Conservation (phyloP, 2,797 vertebrate species). For the Eptatretus atami region DNA sequence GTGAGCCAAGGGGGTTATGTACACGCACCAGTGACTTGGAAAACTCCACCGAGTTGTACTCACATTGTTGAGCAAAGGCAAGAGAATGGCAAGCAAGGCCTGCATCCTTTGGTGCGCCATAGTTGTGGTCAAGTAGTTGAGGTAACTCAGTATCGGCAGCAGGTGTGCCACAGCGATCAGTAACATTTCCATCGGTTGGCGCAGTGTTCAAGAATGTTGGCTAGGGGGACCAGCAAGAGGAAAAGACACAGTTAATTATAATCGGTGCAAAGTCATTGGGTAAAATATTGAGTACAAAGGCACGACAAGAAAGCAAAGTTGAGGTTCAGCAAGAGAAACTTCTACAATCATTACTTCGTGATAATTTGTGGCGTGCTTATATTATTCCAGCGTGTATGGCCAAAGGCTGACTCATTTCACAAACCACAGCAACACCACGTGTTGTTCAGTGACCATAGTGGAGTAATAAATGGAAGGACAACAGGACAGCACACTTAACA, state of each 20-base stretch:
- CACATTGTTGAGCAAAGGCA: constrained; percentile 80
- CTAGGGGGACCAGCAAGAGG: constrained; percentile 14
- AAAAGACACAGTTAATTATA: not conserved
- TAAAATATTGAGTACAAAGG: not conserved
- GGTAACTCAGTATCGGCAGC: constrained; percentile 78
- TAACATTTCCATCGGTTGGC: constrained; percentile 74
- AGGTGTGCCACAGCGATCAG: constrained; percentile 74
- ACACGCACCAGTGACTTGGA: constrained; percentile 78
- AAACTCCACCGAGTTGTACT: constrained; percentile 98
- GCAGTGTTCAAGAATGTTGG: constrained; percentile 86
- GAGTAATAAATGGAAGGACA: too few relatives aligned
- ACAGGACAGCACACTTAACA: too few relatives aligned
- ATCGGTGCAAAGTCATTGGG: not conserved
- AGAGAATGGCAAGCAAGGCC: constrained; percentile 68
- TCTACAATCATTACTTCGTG: too few relatives aligned
- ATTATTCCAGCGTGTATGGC: too few relatives aligned
- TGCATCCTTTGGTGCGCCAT: constrained; percentile 91
- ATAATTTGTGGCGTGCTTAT: too few relatives aligned
- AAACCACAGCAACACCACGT: too few relatives aligned
- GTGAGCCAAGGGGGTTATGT: too few relatives aligned
- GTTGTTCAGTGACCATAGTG: too few relatives aligned
- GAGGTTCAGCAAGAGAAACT: not conserved
- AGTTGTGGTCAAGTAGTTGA: constrained; percentile 88
- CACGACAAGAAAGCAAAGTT: not conserved
- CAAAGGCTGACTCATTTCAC: too few relatives aligned